Evolutionary conservation across 2,797 vertebrate genomes (phyloP), one percentile per base, ranked within the genome.

Genomic region (Ataeniobius toweri): DNA sequence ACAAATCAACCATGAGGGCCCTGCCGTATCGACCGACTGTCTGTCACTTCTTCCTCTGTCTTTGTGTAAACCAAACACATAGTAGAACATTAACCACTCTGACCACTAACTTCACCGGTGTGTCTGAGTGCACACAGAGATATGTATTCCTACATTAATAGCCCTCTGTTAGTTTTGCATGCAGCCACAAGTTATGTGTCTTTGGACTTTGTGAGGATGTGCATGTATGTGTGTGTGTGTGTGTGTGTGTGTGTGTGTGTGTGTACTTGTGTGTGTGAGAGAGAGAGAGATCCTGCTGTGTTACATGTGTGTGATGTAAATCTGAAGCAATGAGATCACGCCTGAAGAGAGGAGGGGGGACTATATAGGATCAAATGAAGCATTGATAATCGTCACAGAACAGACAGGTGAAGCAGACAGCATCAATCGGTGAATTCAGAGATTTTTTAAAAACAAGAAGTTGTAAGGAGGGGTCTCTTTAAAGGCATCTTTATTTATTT

Each of bases 21-120:
- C 20, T 6, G 1, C 69, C 56, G 24, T 79, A 91, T 92, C 74
- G 71, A 89, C 75, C 76, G 22, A 69, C 72, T 83, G 76, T 82
- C 84, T 80, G 81, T 80, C 84, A 82, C 83, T 91, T 89, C 85
- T 86, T 82, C 75, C 56, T 83, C 77, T 79, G 72, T 77, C 76
- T 82, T 79, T 56, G 77, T 81, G 79, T 58, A 75, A 77, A 73
- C 89, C 86, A 83, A 91, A 80, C 83, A 68, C 77, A 48, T 18
- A 63, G 93, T 93, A 73, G 77, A 94, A 92, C 79, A 94, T 94
- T 94, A 93, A 94, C 92, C 61, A 50, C 1, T 72, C 72, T 83
- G 74, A 92, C 89, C 68, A 55, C 9, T 75, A 28, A 28, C 28
- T 28, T 28, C 28, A 28, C 28, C 28, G 77, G n/a, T 77, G 78